Evolutionary conservation across 2,113 vertebrate genomes (phyloP).

Genomic region (Progne subis): DNA sequence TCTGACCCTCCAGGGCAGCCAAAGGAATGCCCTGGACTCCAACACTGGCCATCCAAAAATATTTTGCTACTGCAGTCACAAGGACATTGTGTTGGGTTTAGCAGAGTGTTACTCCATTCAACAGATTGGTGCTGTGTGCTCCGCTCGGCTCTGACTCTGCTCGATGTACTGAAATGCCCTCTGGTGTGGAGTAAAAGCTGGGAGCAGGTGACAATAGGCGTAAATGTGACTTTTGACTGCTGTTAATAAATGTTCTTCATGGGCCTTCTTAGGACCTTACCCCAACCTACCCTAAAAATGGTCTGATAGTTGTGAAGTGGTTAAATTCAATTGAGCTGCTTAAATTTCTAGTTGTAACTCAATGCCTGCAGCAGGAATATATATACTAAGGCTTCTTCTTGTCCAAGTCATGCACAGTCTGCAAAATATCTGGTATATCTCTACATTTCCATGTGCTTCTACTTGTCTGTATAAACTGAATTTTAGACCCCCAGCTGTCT

Average conservation of each 20-base stretch:
- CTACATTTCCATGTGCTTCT: neutral
- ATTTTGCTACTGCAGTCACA: neutral
- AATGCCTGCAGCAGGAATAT: neutral
- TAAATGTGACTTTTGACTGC: neutral
- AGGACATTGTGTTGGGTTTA: neutral
- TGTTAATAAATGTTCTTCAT: neutral
- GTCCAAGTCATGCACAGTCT: neutral
- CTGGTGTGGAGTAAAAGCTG: neutral
- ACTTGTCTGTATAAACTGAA: neutral
- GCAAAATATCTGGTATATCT: neutral
- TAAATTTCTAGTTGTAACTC: neutral
- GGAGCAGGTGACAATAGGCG: neutral
- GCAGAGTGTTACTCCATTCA: neutral
- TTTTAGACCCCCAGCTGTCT: neutral
- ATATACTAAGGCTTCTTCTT: neutral
- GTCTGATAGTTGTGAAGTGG: neutral
- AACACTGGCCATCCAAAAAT: neutral
- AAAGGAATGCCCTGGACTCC: too few species aligned
- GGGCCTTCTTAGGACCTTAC: neutral
- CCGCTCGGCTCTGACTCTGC: rapidly evolving
- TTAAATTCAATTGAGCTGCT: neutral
- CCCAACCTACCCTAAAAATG: neutral
- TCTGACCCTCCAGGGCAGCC: too few species aligned
- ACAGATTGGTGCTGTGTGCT: neutral
- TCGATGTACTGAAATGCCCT: neutral